A percentile compares a stretch with the other conserved stretches of the same genome.
phyloP scores from a whole-genome alignment of 2,797 vertebrate genomes.

The Micrastur ruficollis region DNA sequence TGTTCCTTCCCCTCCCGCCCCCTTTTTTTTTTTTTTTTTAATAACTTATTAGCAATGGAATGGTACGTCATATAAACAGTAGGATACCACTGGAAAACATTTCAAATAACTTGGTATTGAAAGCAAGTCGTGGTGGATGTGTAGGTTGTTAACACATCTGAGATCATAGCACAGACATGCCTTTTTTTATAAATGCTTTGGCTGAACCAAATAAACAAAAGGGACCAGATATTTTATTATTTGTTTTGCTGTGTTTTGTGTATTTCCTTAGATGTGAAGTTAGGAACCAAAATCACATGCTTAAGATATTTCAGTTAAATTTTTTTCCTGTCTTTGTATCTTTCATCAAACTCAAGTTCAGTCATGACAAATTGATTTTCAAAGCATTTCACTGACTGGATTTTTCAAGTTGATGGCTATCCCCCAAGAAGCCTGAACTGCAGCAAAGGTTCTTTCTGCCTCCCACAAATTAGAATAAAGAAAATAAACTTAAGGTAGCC shows the following conservation, averaged over 20 bases:
- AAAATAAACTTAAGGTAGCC: background rate
- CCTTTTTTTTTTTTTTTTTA: rapidly evolving
- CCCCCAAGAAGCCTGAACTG: background rate
- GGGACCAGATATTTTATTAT: background rate
- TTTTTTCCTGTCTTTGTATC: background rate
- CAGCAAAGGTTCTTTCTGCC: background rate
- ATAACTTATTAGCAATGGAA: background rate
- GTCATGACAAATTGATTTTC: background rate
- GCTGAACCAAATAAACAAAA: background rate
- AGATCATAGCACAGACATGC: background rate
- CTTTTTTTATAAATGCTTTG: background rate
- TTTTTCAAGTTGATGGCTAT: background rate
- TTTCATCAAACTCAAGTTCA: background rate
- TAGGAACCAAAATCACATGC: background rate
- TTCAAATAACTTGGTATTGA: background rate
- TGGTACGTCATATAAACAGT: background rate
- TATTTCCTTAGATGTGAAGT: background rate
- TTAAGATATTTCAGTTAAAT: background rate
- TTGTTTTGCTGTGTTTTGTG: background rate
- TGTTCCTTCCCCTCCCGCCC: background rate
- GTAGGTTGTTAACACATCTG: background rate
- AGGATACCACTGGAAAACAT: background rate
- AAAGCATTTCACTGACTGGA: background rate
- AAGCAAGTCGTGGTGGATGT: background rate
- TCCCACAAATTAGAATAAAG: background rate